Conservation (phyloP, 1,140 invertebrate species). For the Drosophila sp. region DNA sequence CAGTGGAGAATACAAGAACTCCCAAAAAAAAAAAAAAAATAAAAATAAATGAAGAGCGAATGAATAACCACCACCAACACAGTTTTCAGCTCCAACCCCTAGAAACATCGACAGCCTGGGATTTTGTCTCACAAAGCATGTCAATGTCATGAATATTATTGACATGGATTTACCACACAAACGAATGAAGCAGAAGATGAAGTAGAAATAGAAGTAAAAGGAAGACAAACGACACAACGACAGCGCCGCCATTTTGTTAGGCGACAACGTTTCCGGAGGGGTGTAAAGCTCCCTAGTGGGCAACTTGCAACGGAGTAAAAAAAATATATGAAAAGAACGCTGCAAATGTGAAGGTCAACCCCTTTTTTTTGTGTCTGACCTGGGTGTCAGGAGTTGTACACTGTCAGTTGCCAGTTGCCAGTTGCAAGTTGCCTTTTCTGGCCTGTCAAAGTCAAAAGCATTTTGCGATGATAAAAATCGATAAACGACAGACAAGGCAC, state of each 20-base stretch:
- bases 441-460: slow-evolving; percentile 67
- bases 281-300: not conserved
- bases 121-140: slow-evolving; percentile 72
- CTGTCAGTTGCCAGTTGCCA: not conserved
- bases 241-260: slow-evolving; percentile 55
- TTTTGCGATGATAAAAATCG: slow-evolving; percentile 70
- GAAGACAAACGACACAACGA: no score
- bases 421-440: slow-evolving; percentile 4
- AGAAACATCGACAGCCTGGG: slow-evolving; percentile 3
- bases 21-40: slow-evolving; percentile 11
- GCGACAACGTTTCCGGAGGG: slow-evolving; percentile 48
- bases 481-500: slow-evolving; percentile 60
- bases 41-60: no score
- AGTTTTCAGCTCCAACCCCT: slow-evolving; percentile 21
- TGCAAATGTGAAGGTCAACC: slow-evolving; percentile 70
- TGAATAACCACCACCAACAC: slow-evolving; percentile 46
- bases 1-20: slow-evolving; percentile 10
- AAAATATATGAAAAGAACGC: slow-evolving; percentile 14
- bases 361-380: slow-evolving; percentile 48
- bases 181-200: slow-evolving; percentile 6
- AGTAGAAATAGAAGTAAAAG: slow-evolving; percentile 1
- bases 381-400: slow-evolving; percentile 29
- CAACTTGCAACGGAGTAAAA: slow-evolving; percentile 14
- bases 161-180: slow-evolving; percentile 68
- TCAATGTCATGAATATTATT: slow-evolving; percentile 82